Base-by-base conservation (phyloP, 2,113 vertebrate genomes). In the Chlamydotis undulata region DNA sequence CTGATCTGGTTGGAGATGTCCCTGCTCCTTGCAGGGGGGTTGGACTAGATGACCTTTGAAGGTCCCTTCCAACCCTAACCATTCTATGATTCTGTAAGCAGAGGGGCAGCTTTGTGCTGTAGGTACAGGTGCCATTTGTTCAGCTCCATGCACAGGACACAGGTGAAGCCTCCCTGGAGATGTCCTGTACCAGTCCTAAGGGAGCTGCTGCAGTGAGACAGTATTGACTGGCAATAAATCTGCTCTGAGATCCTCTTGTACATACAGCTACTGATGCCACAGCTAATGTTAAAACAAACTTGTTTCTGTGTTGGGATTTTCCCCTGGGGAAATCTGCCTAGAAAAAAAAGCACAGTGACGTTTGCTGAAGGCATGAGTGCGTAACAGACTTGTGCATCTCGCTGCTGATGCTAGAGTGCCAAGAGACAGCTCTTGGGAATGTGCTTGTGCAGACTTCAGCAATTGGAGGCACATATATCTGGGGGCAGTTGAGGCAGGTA, bases 401-500 rank as follows among this genome's bases (percentile, higher is more conserved):
- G 8, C 31, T 35, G 60, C 57, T 56, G 50, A 7, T 19, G 21
- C 19, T 15, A 9, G 45, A 17, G 60, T 0, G 6, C 33, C 37
- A 0, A 0, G 12, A 25, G 50, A 3, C 2, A 3, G 22, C 45
- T 52, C 33, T 29, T 8, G 29, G 63, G 29, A 4, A 18, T n/a
- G n/a, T 26, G 35, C 24, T n/a, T n/a, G 23, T 23, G 37, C 19
- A 28, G 17, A 26, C 57, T 73, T 29, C 24, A 6, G n/a, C 57
- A 49, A 4, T 2, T 50, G n/a, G 17, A 77, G 43, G 28, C 14
- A 0, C 5, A 3, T 8, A 1, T 45, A 65, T 43, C 22, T 80
- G 52, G 33, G 28, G 53, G 26, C 21, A 15, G 37, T 10, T 29
- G 39, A 19, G 55, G 49, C 35, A 50, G 53, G 29, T 22, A 55